Evolutionary conservation across 2,797 vertebrate genomes (phyloP), one percentile per base, ranked within the genome.

Genomic region (Staurois parvus): DNA sequence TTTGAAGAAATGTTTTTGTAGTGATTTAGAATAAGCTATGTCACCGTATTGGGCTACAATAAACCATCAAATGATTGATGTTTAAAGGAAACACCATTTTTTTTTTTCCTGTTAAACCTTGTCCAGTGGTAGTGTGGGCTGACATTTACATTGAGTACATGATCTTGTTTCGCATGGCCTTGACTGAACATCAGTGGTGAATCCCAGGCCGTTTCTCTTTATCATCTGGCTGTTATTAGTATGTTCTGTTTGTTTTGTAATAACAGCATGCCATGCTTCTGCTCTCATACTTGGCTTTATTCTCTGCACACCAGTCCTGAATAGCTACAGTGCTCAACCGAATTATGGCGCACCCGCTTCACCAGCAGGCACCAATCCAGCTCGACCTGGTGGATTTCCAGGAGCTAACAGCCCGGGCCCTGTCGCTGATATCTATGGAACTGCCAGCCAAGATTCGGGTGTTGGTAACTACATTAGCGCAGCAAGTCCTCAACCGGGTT

Each of bases 331-430:
- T 96, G 96, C 97, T 97, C 96, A 97, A 94, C 96, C 97, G 92
- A 97, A 95, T 95, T 94, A 94, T 95, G 95, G 94, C 90, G 94
- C 95, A 94, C 95, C 94, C 95, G 95, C 96, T 97, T 96, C 97
- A 92, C 95, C 93, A 94, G 95, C 96, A 98, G 98, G 98, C 92
- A 93, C 95, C 95, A 98, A 97, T 94, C 96, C 96, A 30, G 96
- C 96, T 86, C 97, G 98, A 91, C 98, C 97, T 62, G 97, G 97
- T 94, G 98, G 96, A 88, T 99, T 98, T 92, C 98, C 96, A 11
- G 97, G 97, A 86, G 96, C 98, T 91, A 99, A 97, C 95, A 99
- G 98, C 94, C 98, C 98, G 85, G 98, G 98, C 88, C 98, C 98
- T 28, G 97, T 99, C 88, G 96, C 97, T 79, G 98, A 99, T 91